These are phyloP conservation scores for Emesis furor DNA, from an alignment of 2,888 invertebrate species.

Conservation along the genomic window DNA sequence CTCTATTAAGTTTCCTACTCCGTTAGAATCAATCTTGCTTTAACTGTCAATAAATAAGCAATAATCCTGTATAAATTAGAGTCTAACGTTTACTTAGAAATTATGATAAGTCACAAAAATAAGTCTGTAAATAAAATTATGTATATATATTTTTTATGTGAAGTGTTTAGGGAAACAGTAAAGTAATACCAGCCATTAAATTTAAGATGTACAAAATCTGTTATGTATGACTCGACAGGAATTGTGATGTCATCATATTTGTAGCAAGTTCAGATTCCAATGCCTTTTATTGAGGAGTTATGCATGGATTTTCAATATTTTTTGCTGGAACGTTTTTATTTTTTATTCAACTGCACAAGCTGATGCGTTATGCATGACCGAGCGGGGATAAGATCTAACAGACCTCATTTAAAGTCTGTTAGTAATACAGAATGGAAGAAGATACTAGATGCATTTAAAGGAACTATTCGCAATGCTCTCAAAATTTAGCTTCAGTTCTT, in stretches of 20 bases:
- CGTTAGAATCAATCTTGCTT: too few species aligned
- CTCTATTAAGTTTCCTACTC: too few species aligned
- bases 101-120: too few species aligned
- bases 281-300: slow-evolving; percentile 54
- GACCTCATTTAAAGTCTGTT: slow-evolving; percentile 50
- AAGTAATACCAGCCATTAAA: background rate
- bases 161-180: background rate
- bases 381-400: slow-evolving; percentile 49
- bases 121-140: background rate
- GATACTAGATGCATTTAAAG: slow-evolving; percentile 34
- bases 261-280: slow-evolving; percentile 51
- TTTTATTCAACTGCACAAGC: slow-evolving; percentile 58
- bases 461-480: background rate
- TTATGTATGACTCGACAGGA: slow-evolving; percentile 70
- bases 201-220: slow-evolving; percentile 41
- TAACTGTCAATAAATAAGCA: too few species aligned
- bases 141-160: background rate
- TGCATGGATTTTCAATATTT: slow-evolving; percentile 60
- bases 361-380: slow-evolving; percentile 67
- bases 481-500: background rate
- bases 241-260: slow-evolving; percentile 64
- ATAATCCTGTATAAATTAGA: too few species aligned
- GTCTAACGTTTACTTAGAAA: too few species aligned
- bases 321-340: slow-evolving; percentile 54
- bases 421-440: slow-evolving; percentile 28